Evolutionary conservation across 2,113 vertebrate genomes (phyloP).

Genomic region (Caretta caretta): DNA sequence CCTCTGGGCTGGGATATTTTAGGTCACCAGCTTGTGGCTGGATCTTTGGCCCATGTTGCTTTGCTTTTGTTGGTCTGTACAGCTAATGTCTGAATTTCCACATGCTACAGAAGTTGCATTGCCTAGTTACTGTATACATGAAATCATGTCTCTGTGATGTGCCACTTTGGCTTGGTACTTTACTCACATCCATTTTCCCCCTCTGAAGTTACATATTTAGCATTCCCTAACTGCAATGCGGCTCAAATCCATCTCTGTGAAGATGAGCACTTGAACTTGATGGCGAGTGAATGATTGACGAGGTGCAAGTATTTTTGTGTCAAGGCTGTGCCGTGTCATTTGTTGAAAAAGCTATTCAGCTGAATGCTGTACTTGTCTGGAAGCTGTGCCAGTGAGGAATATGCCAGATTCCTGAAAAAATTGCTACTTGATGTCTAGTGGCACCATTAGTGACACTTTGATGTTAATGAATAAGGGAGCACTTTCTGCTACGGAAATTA

Average conservation of each 20-base stretch:
- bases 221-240: slow-evolving; percentile 28
- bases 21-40: slow-evolving; percentile 41
- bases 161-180: slow-evolving; percentile 18
- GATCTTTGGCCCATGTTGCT: not conserved
- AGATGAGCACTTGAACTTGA: slow-evolving; percentile 58
- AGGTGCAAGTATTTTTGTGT: slow-evolving; percentile 68
- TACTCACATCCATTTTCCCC: not conserved
- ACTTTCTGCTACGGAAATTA: slow-evolving; percentile 56
- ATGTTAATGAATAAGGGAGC: slow-evolving; percentile 65
- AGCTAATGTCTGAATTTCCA: not conserved
- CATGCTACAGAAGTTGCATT: not conserved
- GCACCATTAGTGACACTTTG: slow-evolving; percentile 62
- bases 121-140: slow-evolving; percentile 36
- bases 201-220: slow-evolving; percentile 33
- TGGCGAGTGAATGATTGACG: slow-evolving; percentile 68
- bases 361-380: slow-evolving; percentile 47
- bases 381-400: slow-evolving; percentile 39
- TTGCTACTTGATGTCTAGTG: slow-evolving; percentile 50
- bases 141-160: slow-evolving; percentile 37
- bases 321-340: slow-evolving; percentile 71
- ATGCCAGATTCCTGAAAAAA: slow-evolving; percentile 44
- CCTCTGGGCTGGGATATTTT: slow-evolving; percentile 17
- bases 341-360: slow-evolving; percentile 65
- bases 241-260: slow-evolving; percentile 53
- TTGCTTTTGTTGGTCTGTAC: not conserved